A percentile compares a stretch with the other conserved stretches of the same genome.
Evolutionary conservation across 2,113 vertebrate genomes (phyloP).

Genomic region (Spea multiplicata): DNA sequence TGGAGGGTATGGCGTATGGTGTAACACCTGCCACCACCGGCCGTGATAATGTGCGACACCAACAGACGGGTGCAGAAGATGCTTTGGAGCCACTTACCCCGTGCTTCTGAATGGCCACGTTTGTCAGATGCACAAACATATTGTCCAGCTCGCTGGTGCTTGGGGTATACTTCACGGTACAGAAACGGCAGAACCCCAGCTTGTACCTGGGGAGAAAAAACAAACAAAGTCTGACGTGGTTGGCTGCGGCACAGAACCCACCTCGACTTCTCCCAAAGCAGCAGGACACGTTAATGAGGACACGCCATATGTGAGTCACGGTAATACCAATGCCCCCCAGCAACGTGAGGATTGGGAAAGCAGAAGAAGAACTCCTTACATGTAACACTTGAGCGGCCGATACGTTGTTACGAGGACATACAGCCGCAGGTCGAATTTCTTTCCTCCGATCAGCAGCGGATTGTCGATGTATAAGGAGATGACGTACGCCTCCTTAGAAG

Average conservation of each 20-base stretch:
- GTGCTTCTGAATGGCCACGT: constrained; percentile 96
- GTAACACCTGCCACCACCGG: no score
- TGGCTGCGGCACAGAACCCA: no score
- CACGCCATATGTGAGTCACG: not conserved
- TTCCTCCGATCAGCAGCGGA: constrained; percentile 89
- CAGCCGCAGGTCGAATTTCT: constrained; percentile 94
- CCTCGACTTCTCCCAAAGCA: no score
- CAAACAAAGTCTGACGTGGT: not conserved
- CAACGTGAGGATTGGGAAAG: not conserved
- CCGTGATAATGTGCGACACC: no score
- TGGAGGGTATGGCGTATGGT: no score
- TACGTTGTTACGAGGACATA: constrained; percentile 94
- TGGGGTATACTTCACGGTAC: constrained; percentile 95
- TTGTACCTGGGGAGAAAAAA: constrained; percentile 79
- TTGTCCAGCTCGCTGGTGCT: constrained; percentile 96
- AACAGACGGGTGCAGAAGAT: no score
- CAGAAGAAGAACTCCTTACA: constrained; percentile 68
- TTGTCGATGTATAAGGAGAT: constrained; percentile 97
- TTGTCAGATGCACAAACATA: constrained; percentile 98
- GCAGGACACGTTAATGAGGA: no score
- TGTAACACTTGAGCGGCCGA: constrained; percentile 92
- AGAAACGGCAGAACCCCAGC: constrained; percentile 95
- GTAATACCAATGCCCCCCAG: not conserved
- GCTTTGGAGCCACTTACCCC: constrained; percentile 69
- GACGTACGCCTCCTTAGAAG: constrained; percentile 90